Base-by-base conservation (phyloP, 2,113 vertebrate species). In the Eretmodus cyanostictus region DNA sequence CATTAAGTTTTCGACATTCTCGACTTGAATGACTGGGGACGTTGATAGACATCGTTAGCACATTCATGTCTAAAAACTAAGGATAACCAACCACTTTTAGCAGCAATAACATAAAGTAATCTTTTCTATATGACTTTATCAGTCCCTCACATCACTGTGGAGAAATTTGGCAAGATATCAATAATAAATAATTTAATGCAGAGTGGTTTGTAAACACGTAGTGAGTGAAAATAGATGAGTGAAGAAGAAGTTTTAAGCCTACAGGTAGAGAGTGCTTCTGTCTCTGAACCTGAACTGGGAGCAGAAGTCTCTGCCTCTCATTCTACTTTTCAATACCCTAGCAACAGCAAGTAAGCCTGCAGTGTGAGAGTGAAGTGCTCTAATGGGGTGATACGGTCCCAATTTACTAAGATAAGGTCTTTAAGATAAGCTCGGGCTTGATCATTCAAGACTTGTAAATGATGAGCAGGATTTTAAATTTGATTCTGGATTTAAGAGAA, bases 101-200 rank as follows among this genome's bases (percentile, higher is more conserved):
- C 49, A 51, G 49, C 49, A 51, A 9, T 51, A 51, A 51, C 49
- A 51, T n/a, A 51, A 51, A 51, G 49, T 51, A 9, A 51, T 51
- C 0, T n/a, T 51, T 51, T n/a, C 49, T 51, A 51, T n/a, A 51
- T 51, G 49, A n/a, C 49, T n/a, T n/a, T 51, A 51, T 0, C 0
- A 3, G 19, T 51, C 49, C 49, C 49, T 51, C 19, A n/a, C 49
- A 51, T 51, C 49, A 51, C 49, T 1, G 49, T 51, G 49, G 19
- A 51, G 8, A 51, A n/a, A 51, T 51, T 51, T 1, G 49, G 49
- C 49, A 51, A 51, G 49, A n/a, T 51, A 51, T 53, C 19, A 53
- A 53, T n/a, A 53, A 53, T 53, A 53, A 53, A n/a, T n/a, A 53
- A 53, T 53, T 53, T 22, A 1, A 53, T 53, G 49, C 49, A n/a